Base-by-base conservation (phyloP, 2,888 invertebrate genomes). In the Pristionchus arcanus region DNA sequence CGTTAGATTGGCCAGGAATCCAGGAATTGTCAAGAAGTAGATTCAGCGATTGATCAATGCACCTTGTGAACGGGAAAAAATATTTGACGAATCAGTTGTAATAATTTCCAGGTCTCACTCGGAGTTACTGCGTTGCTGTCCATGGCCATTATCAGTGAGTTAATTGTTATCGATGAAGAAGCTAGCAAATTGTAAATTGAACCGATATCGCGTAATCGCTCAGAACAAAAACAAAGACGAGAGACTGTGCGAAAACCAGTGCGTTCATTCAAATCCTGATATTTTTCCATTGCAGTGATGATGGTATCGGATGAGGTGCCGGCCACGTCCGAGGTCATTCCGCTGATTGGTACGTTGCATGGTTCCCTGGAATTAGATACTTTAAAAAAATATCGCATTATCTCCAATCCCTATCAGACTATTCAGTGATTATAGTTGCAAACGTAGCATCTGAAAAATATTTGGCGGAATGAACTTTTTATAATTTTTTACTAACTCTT, bases 91-190 rank as follows among this genome's bases (percentile, higher is more conserved):
- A 25, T 13, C 9, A 15, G 11, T 15, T 19, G 63, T 63, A 63
- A 63, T n/a, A 19, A 37, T 16, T 1, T 88, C 15, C 53, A 88
- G 87, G 89, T 89, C 15, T 93, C 93, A 13, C 91, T 94, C 34
- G 94, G 94, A n/a, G 94, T 94, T 42, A 94, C 94, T 42, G 94
- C 94, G 0, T 91, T 94, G 59, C 91, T 94, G 42, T 94, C 94
- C 9, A 94, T 94, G 93, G 94, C 94, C 25, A 94, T 94, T 49
- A 94, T 94, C 19, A 93, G 93, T 92, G 31, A 91, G 91, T 55
- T 74, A 28, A 31, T 31, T 31, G 59, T n/a, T n/a, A 42, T 42
- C 59, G 15, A 59, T 21, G 15, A 2, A 3, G 15, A 16, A 59
- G 21, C 2, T 59, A 21, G 13, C 19, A 3, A 71, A 28, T 71